These are phyloP conservation scores for Plagodis pulveraria DNA, from an alignment of 2,888 invertebrate species.

Conservation along the genomic window DNA sequence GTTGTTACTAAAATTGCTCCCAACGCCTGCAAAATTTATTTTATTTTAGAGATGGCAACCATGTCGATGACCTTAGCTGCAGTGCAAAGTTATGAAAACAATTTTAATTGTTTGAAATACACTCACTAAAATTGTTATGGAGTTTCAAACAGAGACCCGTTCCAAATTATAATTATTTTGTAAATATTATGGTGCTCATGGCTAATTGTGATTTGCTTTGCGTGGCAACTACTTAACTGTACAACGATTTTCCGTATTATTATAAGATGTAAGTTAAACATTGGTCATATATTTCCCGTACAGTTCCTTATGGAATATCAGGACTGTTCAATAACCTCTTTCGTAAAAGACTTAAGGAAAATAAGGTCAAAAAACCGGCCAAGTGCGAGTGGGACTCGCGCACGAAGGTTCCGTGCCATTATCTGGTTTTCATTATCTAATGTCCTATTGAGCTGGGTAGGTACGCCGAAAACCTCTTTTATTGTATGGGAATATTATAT, in stretches of 20 bases:
- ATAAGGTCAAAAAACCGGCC: too few species aligned
- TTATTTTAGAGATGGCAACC: slow-evolving; percentile 32
- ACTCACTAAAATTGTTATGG: slow-evolving; percentile 26
- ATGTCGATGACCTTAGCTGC: slow-evolving; percentile 43
- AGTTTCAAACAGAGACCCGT: slow-evolving; percentile 14
- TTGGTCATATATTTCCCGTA: too few species aligned
- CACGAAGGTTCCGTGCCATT: too few species aligned
- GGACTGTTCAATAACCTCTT: too few species aligned
- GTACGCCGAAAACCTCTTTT: too few species aligned
- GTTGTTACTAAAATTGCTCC: not conserved
- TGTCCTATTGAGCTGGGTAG: too few species aligned
- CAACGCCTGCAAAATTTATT: slow-evolving; percentile 19
- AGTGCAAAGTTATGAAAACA: slow-evolving; percentile 53
- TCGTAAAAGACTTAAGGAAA: too few species aligned
- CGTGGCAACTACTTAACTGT: slow-evolving; percentile 9
- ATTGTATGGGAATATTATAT: too few species aligned
- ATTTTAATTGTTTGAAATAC: slow-evolving; percentile 43
- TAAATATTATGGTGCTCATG: slow-evolving; percentile 17
- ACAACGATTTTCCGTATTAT: not conserved
- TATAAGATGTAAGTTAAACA: too few species aligned
- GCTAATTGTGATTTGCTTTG: slow-evolving; percentile 20
- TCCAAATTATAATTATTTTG: slow-evolving; percentile 26
- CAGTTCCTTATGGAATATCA: too few species aligned
- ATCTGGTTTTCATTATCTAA: too few species aligned
- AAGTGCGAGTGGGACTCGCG: too few species aligned